Base-by-base conservation (phyloP, 1,140 invertebrate genomes). In the Potamilus streckersoni region DNA sequence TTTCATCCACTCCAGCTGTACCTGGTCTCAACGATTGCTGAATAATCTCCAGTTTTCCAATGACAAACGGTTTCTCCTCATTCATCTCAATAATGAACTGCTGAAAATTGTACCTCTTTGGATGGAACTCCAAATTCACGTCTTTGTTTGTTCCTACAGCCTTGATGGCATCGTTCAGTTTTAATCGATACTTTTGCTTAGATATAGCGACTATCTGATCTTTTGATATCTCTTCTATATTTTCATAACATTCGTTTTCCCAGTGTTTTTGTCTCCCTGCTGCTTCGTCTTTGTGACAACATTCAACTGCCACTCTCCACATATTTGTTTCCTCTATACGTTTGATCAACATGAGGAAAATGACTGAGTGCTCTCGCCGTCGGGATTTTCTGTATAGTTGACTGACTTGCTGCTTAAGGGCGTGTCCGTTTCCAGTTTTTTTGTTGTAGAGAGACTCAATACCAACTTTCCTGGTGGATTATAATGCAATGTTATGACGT, bases 291-390 rank as follows among this genome's bases (percentile, higher is more conserved):
- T 56, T 14, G 20, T 75, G 69, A 63, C 74, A 75, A 56, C 74
- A 75, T 55, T 57, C 16, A 19, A 70, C 49, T 1, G 65, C n/a
- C 11, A 69, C 19, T n/a, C 19, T 75, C 20, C 69, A 75, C 8
- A 49, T 64, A 23, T 75, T 75, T 20, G 74, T 70, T 0, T 67
- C 70, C 27, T 67, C 74, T 17, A 75, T 38, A 56, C 74, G 49
- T 70, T 62, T 63, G 2, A 62, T 56, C 59, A 70, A 57, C n/a
- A 60, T 63, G 23, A 75, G 5, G 12, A 75, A 64, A 23, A 58
- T 63, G 11, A 75, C 56, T 0, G 67, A 15, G 20, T 75, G 67
- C 58, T 75, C 74, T 19, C 56, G 62, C 20, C 74, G 74, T 5
- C 74, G 17, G 1, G 66, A 69, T 57, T 70, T 69, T 70, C 74